Percentiles rank a stretch among this genome's conserved stretches.
Evolutionary conservation across 2,888 invertebrate species (phyloP).

Genomic region (Amphipoea lucens): DNA sequence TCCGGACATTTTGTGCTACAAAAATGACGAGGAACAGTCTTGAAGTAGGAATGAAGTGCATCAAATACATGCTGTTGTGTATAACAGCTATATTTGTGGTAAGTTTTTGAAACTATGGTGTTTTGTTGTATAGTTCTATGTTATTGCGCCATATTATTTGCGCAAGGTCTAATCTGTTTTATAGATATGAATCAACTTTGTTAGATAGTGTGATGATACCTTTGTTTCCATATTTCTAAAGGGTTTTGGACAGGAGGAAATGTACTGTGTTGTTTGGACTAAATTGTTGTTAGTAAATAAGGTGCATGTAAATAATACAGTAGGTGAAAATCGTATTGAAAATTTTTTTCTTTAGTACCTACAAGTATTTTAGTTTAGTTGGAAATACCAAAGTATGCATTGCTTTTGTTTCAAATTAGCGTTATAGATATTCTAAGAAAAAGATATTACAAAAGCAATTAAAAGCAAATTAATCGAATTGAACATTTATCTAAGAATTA

Average conservation of each 20-base stretch:
- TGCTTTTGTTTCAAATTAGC: background rate
- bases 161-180: slow-evolving; percentile 60
- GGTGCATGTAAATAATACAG: background rate
- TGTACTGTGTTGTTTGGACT: background rate
- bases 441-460: background rate
- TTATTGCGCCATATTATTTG: slow-evolving; percentile 64
- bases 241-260: background rate
- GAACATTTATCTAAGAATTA: background rate
- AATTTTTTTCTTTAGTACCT: background rate
- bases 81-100: slow-evolving; percentile 95
- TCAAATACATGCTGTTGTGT: slow-evolving; percentile 94
- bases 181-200: slow-evolving; percentile 36
- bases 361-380: background rate
- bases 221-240: slow-evolving; percentile 30
- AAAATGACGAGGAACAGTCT: slow-evolving; percentile 83
- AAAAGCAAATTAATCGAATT: slow-evolving; percentile 3
- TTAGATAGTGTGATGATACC: slow-evolving; percentile 20
- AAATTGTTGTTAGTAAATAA: slow-evolving; percentile 12
- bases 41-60: slow-evolving; percentile 93
- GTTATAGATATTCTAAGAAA: background rate
- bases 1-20: slow-evolving; percentile 50
- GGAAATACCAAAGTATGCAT: background rate
- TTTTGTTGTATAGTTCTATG: background rate
- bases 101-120: slow-evolving; percentile 80
- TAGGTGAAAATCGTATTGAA: background rate